phyloP scores from a whole-genome alignment of 1,140 invertebrate species.

The Marisa cornuarietis region DNA sequence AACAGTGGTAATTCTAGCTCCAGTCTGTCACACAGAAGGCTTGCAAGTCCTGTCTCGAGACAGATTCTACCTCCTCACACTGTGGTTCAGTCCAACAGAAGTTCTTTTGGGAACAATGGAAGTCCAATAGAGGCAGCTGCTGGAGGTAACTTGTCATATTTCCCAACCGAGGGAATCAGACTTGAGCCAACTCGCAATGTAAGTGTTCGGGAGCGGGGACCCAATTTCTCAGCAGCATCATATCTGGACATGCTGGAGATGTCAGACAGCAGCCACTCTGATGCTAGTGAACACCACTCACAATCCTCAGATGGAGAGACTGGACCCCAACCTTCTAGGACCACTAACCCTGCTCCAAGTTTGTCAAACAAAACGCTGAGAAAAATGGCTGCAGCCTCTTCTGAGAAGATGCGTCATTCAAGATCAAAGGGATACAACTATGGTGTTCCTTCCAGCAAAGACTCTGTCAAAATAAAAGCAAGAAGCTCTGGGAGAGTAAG shows the following conservation, averaged over 20 bases:
- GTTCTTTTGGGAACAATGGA: conserved; percentile 38
- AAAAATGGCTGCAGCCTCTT: conserved; percentile 9
- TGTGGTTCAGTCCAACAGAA: conserved; percentile 29
- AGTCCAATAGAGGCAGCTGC: conserved; percentile 38
- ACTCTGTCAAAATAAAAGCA: conserved; percentile 19
- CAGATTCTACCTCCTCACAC: too few species aligned
- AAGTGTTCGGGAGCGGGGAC: conserved; percentile 30
- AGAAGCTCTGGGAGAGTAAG: conserved; percentile 15
- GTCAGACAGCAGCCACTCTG: conserved; percentile 29
- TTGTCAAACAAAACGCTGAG: background rate
- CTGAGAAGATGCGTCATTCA: conserved; percentile 15
- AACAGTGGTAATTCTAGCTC: background rate
- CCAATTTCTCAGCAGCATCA: conserved; percentile 34
- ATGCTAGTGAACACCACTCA: conserved; percentile 4
- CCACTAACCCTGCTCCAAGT: background rate
- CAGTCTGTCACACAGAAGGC: too few species aligned
- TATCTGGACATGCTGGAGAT: conserved; percentile 36
- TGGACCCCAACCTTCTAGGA: too few species aligned
- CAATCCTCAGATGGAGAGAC: conserved; percentile 4
- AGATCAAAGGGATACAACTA: conserved; percentile 58
- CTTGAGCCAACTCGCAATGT: conserved; percentile 36
- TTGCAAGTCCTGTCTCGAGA: too few species aligned
- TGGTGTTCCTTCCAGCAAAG: conserved; percentile 49
- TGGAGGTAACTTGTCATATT: background rate
- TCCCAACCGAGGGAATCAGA: background rate